phyloP scores from a whole-genome alignment of 2,113 vertebrate species.

The Brachyistius frenatus region DNA sequence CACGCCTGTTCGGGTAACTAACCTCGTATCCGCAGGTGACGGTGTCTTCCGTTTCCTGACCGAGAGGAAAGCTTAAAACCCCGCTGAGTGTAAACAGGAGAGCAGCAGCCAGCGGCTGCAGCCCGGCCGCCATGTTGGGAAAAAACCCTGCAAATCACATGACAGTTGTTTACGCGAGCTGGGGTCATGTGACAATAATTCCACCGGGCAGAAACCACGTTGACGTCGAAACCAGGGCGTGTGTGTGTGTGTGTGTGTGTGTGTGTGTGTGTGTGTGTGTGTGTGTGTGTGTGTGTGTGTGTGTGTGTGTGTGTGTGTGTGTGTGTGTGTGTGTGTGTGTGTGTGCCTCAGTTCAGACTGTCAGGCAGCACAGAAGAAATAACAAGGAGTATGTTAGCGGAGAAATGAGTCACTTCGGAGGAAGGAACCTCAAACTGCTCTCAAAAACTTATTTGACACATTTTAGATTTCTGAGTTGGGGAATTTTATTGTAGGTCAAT shows the following conservation, averaged over 20 bases:
- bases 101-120: accelerated
- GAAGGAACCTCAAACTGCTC: background rate
- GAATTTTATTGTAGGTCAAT: no score
- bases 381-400: background rate
- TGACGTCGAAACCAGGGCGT: accelerated
- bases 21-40: conserved; percentile 75
- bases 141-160: conserved; percentile 48
- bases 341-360: conserved; percentile 15
- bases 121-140: conserved; percentile 55
- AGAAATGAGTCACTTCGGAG: background rate
- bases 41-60: background rate
- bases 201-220: background rate
- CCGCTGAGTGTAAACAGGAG: conserved; percentile 3
- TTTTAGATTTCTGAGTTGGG: background rate
- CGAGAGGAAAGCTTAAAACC: conserved; percentile 60
- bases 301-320: no score
- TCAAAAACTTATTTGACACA: background rate
- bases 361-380: conserved; percentile 8
- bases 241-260: no score
- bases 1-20: background rate
- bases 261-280: no score
- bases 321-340: no score
- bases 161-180: conserved; percentile 40
- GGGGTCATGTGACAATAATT: conserved; percentile 45
- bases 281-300: no score